phyloP scores from a whole-genome alignment of 2,888 invertebrate genomes.

The Microchrysa polita region DNA sequence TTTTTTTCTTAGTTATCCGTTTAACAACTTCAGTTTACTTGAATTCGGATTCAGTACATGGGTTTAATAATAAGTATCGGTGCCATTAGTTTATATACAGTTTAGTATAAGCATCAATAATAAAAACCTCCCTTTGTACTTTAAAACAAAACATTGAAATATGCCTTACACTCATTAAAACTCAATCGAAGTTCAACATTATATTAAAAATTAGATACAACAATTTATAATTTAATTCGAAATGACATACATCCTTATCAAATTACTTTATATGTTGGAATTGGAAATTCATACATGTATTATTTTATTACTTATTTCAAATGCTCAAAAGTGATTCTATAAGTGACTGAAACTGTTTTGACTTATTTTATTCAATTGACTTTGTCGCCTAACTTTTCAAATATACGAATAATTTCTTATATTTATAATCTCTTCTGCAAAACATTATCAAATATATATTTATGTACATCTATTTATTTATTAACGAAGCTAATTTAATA shows the following conservation, averaged over 20 bases:
- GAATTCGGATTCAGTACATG: too few relatives aligned
- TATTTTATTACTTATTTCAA: not conserved
- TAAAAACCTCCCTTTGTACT: too few relatives aligned
- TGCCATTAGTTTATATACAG: too few relatives aligned
- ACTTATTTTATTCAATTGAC: slow-evolving; percentile 16
- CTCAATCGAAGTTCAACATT: slow-evolving; percentile 14
- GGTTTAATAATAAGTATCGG: too few relatives aligned
- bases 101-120: too few relatives aligned
- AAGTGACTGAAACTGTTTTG: not conserved
- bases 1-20: too few relatives aligned
- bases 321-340: not conserved
- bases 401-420: not conserved
- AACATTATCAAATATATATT: too few relatives aligned
- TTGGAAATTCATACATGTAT: slow-evolving; percentile 1
- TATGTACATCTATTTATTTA: too few relatives aligned
- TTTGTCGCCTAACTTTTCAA: slow-evolving; percentile 10
- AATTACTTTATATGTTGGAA: slow-evolving; percentile 1
- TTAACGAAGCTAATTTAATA: too few relatives aligned
- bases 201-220: slow-evolving; percentile 40
- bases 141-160: too few relatives aligned
- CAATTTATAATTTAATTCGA: slow-evolving; percentile 7
- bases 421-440: not conserved
- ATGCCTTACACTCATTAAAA: too few relatives aligned
- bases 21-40: too few relatives aligned
- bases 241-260: slow-evolving; percentile 15